Percentiles rank a stretch among this genome's conserved stretches.
Evolutionary conservation across 1,140 invertebrate genomes (phyloP).

Genomic region (Lordiphosa stackelbergi): DNA sequence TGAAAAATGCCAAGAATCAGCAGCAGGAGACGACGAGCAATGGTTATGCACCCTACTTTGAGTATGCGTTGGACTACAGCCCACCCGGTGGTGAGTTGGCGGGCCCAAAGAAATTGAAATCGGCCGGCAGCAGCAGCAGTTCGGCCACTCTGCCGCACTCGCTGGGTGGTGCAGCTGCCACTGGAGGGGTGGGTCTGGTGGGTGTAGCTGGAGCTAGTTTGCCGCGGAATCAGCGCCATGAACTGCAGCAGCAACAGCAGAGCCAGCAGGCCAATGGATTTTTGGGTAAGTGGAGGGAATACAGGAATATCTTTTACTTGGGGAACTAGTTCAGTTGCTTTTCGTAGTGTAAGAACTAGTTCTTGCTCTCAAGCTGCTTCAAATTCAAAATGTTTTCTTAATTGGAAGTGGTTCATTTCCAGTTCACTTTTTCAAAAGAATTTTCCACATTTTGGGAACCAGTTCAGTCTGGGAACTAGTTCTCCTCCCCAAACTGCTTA

Average conservation of each 20-base stretch:
- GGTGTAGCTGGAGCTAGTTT: constrained; percentile 49
- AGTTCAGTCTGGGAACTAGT: too few species aligned
- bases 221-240: constrained; percentile 67
- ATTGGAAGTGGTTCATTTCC: too few species aligned
- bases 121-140: constrained; percentile 53
- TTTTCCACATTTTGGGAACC: too few species aligned
- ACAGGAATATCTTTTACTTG: too few species aligned
- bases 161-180: constrained; percentile 10
- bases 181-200: constrained; percentile 12
- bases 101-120: constrained; percentile 21
- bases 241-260: constrained; percentile 47
- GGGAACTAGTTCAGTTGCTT: too few species aligned
- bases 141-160: constrained; percentile 72
- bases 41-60: constrained; percentile 92
- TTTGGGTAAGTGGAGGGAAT: constrained; percentile 56
- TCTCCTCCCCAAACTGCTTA: too few species aligned
- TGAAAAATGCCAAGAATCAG: constrained; percentile 69
- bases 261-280: constrained; percentile 60
- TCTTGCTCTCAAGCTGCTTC: too few species aligned
- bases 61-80: constrained; percentile 90
- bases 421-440: too few species aligned
- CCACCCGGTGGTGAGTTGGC: constrained; percentile 79
- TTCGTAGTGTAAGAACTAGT: too few species aligned
- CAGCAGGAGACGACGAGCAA: constrained; percentile 81
- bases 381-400: too few species aligned